Conservation (phyloP, 2,888 invertebrate species). For the Yponomeuta plumbellus region DNA sequence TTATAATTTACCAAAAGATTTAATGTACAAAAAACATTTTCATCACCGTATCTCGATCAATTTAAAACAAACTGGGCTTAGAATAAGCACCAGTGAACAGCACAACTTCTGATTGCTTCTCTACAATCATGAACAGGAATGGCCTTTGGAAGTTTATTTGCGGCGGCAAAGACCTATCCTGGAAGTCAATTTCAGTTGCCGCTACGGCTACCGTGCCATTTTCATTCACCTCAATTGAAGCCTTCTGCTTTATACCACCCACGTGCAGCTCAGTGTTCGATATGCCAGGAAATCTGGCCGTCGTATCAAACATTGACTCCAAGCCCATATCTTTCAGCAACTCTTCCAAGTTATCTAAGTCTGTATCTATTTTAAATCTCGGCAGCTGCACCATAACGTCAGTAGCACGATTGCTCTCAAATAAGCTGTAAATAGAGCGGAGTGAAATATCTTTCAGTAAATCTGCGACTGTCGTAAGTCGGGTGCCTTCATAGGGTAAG, state of each 20-base stretch:
- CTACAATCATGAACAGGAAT: conserved; percentile 59
- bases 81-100: conserved; percentile 61
- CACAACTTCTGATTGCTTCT: conserved; percentile 42
- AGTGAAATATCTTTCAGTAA: conserved; percentile 45
- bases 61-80: conserved; percentile 33
- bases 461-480: conserved; percentile 59
- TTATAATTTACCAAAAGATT: too few relatives aligned
- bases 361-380: conserved; percentile 74
- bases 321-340: conserved; percentile 58
- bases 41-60: background rate
- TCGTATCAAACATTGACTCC: conserved; percentile 43
- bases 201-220: conserved; percentile 50
- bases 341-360: conserved; percentile 62
- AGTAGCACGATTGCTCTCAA: background rate
- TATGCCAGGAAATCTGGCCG: conserved; percentile 44
- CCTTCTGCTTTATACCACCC: conserved; percentile 58
- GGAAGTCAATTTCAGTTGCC: conserved; percentile 35
- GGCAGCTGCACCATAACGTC: conserved; percentile 73
- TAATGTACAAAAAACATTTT: background rate
- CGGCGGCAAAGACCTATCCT: conserved; percentile 33
- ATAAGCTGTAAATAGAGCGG: background rate
- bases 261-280: conserved; percentile 43
- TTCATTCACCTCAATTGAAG: conserved; percentile 56
- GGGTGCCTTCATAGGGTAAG: conserved; percentile 68
- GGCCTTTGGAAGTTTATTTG: conserved; percentile 49